Percentiles rank a stretch among this genome's conserved stretches.
Evolutionary conservation across 2,888 invertebrate genomes (phyloP).

Genomic region (Coenonympha glycerion): DNA sequence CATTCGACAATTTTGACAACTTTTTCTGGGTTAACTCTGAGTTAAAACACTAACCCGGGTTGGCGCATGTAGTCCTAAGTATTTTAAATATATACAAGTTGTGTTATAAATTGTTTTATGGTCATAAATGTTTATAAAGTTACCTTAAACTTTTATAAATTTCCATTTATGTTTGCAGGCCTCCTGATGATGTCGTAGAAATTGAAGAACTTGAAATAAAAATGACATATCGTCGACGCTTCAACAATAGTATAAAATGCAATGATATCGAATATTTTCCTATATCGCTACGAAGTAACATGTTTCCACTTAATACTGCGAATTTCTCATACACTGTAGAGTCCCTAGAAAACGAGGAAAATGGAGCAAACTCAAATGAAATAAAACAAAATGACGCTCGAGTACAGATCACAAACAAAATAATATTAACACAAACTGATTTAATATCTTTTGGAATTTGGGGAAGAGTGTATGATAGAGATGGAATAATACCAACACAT

Average conservation of each 20-base stretch:
- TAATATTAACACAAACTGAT: constrained; percentile 53
- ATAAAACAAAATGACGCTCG: constrained; percentile 22
- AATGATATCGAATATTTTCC: constrained; percentile 68
- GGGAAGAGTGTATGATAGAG: constrained; percentile 65
- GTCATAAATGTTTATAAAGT: too few relatives aligned
- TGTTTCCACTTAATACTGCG: constrained; percentile 59
- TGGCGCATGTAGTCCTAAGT: too few relatives aligned
- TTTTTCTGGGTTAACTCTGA: too few relatives aligned
- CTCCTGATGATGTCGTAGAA: constrained; percentile 49
- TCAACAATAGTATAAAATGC: constrained; percentile 50
- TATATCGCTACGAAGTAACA: constrained; percentile 61
- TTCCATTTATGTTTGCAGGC: constrained; percentile 52
- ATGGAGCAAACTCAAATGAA: constrained; percentile 9
- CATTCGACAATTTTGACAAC: too few relatives aligned
- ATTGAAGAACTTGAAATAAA: constrained; percentile 64
- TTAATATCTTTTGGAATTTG: constrained; percentile 67
- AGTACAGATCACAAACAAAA: constrained; percentile 39
- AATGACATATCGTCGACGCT: constrained; percentile 50
- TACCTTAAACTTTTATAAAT: too few relatives aligned
- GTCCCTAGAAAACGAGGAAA: neutral
- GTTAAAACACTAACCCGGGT: too few relatives aligned
- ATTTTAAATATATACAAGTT: too few relatives aligned
- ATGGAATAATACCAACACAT: constrained; percentile 49
- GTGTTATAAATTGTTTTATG: too few relatives aligned
- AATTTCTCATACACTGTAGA: constrained; percentile 44